Percentiles rank a stretch among this genome's conserved stretches.
Evolutionary conservation across 2,113 vertebrate species (phyloP).

Genomic region (Hucho hucho): DNA sequence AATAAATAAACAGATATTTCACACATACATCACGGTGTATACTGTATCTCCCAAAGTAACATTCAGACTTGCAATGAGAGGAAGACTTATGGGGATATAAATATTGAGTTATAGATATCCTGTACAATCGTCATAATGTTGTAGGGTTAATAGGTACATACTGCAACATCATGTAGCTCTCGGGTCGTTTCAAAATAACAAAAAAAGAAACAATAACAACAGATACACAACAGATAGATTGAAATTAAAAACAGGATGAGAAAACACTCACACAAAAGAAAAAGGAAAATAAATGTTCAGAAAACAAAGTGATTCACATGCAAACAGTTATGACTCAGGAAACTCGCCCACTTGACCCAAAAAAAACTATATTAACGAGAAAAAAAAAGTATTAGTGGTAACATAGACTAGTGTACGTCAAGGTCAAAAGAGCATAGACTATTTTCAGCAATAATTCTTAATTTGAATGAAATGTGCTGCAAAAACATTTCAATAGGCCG

Average conservation of each 20-base stretch:
- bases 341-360: slow-evolving; percentile 27
- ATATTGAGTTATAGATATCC: slow-evolving; percentile 10
- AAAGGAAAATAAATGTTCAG: slow-evolving; percentile 35
- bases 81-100: slow-evolving; percentile 31
- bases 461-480: slow-evolving; percentile 25
- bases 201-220: slow-evolving; percentile 3
- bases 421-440: slow-evolving; percentile 15
- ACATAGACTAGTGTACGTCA: too few relatives aligned
- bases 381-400: too few relatives aligned
- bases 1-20: slow-evolving; percentile 46
- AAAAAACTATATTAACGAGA: neutral
- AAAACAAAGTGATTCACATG: slow-evolving; percentile 47
- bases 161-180: slow-evolving; percentile 22
- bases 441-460: slow-evolving; percentile 33
- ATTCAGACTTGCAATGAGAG: slow-evolving; percentile 43
- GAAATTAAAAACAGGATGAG: slow-evolving; percentile 49
- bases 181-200: neutral
- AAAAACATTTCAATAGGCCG: slow-evolving; percentile 47
- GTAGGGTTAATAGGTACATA: slow-evolving; percentile 35
- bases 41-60: slow-evolving; percentile 31
- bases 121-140: slow-evolving; percentile 11
- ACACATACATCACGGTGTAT: slow-evolving; percentile 43
- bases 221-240: slow-evolving; percentile 44
- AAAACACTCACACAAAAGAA: slow-evolving; percentile 24
- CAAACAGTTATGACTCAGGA: slow-evolving; percentile 47